Evolutionary conservation across 2,113 vertebrate genomes (phyloP).

Genomic region (Ahaetulla prasina): DNA sequence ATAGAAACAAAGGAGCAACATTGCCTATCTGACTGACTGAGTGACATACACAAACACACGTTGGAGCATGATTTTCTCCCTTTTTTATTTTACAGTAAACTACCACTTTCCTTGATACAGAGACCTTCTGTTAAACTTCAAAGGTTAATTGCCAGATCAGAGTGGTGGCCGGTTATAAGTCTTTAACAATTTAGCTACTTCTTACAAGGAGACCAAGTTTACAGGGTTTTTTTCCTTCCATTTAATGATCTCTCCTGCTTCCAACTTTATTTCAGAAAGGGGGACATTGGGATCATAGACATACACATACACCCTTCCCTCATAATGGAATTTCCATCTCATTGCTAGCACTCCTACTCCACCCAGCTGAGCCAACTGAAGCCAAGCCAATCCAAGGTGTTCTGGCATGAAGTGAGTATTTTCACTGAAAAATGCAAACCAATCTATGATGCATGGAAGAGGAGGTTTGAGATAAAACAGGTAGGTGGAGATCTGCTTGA

Average conservation of each 20-base stretch:
- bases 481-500: not conserved
- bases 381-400: not conserved
- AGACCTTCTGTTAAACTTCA: not conserved
- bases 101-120: not conserved
- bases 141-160: not conserved
- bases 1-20: not conserved
- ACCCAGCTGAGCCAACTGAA: not conserved
- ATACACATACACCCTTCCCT: not conserved
- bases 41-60: not conserved
- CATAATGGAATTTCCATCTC: too few species aligned
- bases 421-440: not conserved
- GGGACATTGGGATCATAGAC: not conserved
- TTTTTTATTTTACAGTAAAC: not conserved
- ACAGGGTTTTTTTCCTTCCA: not conserved
- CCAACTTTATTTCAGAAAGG: not conserved
- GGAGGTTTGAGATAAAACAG: not conserved
- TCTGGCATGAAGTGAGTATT: not conserved
- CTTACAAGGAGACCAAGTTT: not conserved
- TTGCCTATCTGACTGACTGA: not conserved
- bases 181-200: not conserved
- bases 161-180: not conserved
- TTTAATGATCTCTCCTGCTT: not conserved
- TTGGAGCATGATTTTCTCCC: not conserved
- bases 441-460: not conserved
- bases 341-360: too few species aligned